Evolutionary conservation across 64 coral and sea anemone genomes (phyloP).

Genomic region (Montipora sp.): DNA sequence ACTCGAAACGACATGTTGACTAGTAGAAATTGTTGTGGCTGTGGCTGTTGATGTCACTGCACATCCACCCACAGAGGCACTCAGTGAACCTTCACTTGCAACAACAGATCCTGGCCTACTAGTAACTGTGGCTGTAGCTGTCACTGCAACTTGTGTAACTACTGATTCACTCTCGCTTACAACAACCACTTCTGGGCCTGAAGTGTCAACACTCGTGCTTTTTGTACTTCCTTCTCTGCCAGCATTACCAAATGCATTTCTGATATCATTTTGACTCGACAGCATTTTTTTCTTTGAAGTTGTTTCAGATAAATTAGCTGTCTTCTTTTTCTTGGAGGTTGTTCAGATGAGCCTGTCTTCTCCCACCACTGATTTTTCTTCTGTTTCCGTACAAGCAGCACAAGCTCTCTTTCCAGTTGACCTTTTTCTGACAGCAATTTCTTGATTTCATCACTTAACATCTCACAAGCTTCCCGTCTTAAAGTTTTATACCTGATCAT

Average conservation of each 20-base stretch:
- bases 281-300: neutral
- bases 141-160: constrained; percentile 6
- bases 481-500: neutral
- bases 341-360: constrained; percentile 6
- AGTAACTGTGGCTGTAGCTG: neutral
- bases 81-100: constrained; percentile 6
- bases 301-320: neutral
- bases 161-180: constrained; percentile 1
- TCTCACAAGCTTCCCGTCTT: constrained; percentile 2
- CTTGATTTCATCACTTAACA: neutral
- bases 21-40: constrained; percentile 7
- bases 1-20: neutral
- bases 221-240: neutral
- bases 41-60: neutral
- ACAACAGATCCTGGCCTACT: neutral
- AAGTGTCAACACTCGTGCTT: neutral
- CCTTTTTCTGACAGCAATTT: constrained; percentile 2
- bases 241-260: constrained; percentile 7
- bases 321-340: neutral
- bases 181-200: constrained; percentile 1
- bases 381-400: neutral
- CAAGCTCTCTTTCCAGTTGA: constrained; percentile 1
- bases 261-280: constrained; percentile 3
- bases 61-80: neutral
- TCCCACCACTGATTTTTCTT: neutral